A percentile compares a stretch with the other conserved stretches of the same genome.
Evolutionary conservation across 2,888 invertebrate species (phyloP).

Genomic region (Coelopa pilipes): DNA sequence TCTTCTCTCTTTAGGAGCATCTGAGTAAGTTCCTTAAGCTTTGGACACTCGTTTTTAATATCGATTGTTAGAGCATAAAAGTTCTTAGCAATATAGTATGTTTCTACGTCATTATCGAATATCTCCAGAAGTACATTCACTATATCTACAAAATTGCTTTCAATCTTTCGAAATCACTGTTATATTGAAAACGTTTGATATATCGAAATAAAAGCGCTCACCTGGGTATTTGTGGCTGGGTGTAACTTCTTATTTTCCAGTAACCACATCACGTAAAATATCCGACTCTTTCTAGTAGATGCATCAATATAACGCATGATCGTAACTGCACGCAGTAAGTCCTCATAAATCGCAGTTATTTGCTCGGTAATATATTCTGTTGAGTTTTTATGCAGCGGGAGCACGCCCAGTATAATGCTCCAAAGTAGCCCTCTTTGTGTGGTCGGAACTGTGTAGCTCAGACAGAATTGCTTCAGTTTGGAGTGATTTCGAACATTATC

Average conservation of each 20-base stretch:
- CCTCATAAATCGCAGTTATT: constrained; percentile 79
- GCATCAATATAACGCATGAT: constrained; percentile 75
- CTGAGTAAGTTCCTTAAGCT: constrained; percentile 75
- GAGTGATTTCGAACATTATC: constrained; percentile 75
- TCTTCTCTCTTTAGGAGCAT: constrained; percentile 83
- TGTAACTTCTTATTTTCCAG: constrained; percentile 78
- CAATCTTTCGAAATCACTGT: constrained; percentile 60
- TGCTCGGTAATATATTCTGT: constrained; percentile 81
- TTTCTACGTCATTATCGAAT: constrained; percentile 79
- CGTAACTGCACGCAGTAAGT: constrained; percentile 77
- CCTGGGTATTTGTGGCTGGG: constrained; percentile 68
- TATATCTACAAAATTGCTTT: constrained; percentile 73
- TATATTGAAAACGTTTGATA: background rate
- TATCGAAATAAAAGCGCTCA: constrained; percentile 46
- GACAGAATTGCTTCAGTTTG: constrained; percentile 85
- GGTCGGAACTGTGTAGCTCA: constrained; percentile 85
- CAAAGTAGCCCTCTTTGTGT: constrained; percentile 81
- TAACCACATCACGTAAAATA: constrained; percentile 84
- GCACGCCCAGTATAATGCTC: constrained; percentile 85
- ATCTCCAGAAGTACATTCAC: constrained; percentile 77
- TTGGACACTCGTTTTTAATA: constrained; percentile 74
- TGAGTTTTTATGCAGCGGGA: constrained; percentile 81
- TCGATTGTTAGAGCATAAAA: constrained; percentile 77
- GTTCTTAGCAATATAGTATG: constrained; percentile 84
- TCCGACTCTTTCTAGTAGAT: constrained; percentile 73